Conservation (phyloP, 2,797 vertebrate genomes). For the Hoplostethus atlanticus region DNA sequence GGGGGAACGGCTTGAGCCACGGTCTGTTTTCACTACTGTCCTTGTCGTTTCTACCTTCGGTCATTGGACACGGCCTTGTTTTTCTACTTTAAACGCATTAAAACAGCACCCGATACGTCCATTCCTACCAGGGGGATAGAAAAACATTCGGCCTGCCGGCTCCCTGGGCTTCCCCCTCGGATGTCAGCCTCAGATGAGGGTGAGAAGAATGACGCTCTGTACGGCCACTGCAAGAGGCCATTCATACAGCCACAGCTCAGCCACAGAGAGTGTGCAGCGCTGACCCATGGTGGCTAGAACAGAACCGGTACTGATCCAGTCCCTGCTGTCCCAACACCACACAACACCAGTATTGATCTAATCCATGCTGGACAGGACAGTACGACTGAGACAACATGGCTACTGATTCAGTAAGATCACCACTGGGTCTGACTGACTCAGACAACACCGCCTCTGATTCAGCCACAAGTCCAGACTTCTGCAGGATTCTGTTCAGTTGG, state of each 20-base stretch:
- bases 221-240: slow-evolving; percentile 81
- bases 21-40: slow-evolving; percentile 80
- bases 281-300: slow-evolving; percentile 75
- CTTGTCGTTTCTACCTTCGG: slow-evolving; percentile 72
- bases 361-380: slow-evolving; percentile 51
- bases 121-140: slow-evolving; percentile 82
- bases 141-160: slow-evolving; percentile 83
- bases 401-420: slow-evolving; percentile 58
- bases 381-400: slow-evolving; percentile 48
- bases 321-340: slow-evolving; percentile 61
- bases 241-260: slow-evolving; percentile 77
- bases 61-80: slow-evolving; percentile 79
- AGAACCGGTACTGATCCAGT: slow-evolving; percentile 82
- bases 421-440: slow-evolving; percentile 12
- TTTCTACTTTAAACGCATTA: slow-evolving; percentile 84
- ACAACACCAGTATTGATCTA: slow-evolving; percentile 83
- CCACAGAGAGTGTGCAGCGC: slow-evolving; percentile 70
- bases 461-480: slow-evolving; percentile 3
- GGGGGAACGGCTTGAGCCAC: slow-evolving; percentile 41
- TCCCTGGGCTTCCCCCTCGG: slow-evolving; percentile 82
- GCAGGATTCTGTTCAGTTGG: slow-evolving; percentile 32
- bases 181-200: slow-evolving; percentile 82
- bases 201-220: slow-evolving; percentile 87
- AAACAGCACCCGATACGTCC: slow-evolving; percentile 85
- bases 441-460: slow-evolving; percentile 55